phyloP scores from a whole-genome alignment of 2,888 invertebrate genomes.

The Ophion obscuratus region DNA sequence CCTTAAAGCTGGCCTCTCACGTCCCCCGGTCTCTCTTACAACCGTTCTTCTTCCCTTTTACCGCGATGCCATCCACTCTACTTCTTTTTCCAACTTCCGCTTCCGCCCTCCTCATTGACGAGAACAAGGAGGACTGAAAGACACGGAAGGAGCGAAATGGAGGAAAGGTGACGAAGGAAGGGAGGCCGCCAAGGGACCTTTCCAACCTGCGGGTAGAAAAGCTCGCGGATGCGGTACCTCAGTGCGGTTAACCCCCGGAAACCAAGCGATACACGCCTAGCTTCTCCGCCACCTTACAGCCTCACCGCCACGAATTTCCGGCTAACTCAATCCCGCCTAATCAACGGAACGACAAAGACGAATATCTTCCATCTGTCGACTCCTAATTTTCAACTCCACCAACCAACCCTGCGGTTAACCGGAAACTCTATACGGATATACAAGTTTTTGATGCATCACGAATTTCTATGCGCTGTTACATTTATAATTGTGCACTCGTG shows the following conservation, averaged over 20 bases:
- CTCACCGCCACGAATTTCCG: conserved; percentile 45
- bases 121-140: conserved; percentile 1
- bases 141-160: not conserved
- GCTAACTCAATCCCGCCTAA: conserved; percentile 62
- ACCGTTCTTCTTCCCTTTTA: conserved; percentile 8
- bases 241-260: conserved; percentile 43
- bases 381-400: conserved; percentile 40
- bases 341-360: conserved; percentile 61
- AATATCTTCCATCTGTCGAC: conserved; percentile 34
- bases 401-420: conserved; percentile 22
- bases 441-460: conserved; percentile 27
- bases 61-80: not conserved
- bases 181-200: conserved; percentile 6
- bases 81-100: conserved; percentile 18
- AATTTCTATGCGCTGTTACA: not conserved
- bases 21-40: not conserved
- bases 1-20: conserved; percentile 31
- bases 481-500: not conserved
- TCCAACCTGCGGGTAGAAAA: conserved; percentile 20
- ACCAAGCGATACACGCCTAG: conserved; percentile 49
- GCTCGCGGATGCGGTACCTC: conserved; percentile 39
- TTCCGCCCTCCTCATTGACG: not conserved
- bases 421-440: conserved; percentile 12
- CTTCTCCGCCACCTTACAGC: conserved; percentile 16
- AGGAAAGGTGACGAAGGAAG: not conserved